A percentile compares a stretch with the other conserved stretches of the same genome.
Evolutionary conservation across 2,797 vertebrate species (phyloP).

Genomic region (Ceyx erithaca): DNA sequence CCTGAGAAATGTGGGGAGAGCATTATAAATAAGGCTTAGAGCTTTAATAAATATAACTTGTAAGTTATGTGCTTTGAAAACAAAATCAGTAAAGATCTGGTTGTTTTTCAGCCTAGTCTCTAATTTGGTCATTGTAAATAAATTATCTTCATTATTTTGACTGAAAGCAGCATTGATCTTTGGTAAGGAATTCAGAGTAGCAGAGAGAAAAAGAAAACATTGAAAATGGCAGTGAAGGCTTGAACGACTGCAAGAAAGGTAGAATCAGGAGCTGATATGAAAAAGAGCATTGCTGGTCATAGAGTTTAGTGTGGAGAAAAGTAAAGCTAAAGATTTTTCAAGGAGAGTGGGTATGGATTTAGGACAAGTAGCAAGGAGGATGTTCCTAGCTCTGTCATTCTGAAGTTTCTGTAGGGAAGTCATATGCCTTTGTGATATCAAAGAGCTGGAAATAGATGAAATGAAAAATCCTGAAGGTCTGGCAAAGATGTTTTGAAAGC

Average conservation of each 20-base stretch:
- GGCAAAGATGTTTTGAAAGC: neutral
- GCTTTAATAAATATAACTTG: neutral
- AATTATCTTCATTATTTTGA: neutral
- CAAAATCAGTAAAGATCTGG: neutral
- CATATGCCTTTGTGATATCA: neutral
- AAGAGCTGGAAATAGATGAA: neutral
- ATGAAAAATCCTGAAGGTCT: neutral
- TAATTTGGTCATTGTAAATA: neutral
- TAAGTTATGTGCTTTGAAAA: neutral
- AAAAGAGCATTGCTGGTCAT: neutral
- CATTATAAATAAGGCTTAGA: neutral
- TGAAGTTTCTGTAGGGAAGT: neutral
- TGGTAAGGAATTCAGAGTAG: neutral
- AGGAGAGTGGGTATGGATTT: neutral
- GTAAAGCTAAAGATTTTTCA: neutral
- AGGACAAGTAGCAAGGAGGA: neutral
- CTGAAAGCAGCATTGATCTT: neutral
- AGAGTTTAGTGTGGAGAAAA: neutral
- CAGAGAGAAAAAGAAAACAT: neutral
- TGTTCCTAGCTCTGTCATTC: neutral
- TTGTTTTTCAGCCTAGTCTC: neutral
- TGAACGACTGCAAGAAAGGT: neutral
- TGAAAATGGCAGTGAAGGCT: neutral
- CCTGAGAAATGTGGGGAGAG: neutral
- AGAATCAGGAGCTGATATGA: neutral